Percentiles rank a stretch among this genome's conserved stretches.
Conservation (phyloP, 2,797 vertebrate genomes). For the Catostomus latipinnis region DNA sequence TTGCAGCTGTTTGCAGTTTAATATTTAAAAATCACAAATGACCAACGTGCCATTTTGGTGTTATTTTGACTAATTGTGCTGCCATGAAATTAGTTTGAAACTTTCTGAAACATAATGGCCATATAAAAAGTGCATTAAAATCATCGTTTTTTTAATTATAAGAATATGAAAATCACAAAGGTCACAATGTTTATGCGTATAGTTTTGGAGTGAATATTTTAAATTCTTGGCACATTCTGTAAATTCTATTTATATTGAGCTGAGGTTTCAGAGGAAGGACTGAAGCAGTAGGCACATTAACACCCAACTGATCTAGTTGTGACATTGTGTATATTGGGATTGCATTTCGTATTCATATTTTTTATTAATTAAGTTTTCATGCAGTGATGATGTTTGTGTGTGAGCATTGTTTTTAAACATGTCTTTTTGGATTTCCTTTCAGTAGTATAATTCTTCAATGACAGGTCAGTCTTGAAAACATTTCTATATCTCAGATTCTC, state of each 20-base stretch:
- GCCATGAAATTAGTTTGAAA: too few relatives aligned
- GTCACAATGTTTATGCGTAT: neutral
- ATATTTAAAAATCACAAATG: too few relatives aligned
- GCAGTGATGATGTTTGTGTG: neutral
- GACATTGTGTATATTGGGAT: neutral
- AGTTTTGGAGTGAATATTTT: neutral
- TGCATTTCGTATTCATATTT: neutral
- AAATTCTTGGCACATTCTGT: neutral
- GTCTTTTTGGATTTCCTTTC: neutral
- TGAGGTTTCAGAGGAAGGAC: neutral
- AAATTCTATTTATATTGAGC: neutral
- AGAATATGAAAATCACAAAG: too few relatives aligned
- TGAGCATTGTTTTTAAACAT: neutral
- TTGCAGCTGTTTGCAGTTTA: too few relatives aligned
- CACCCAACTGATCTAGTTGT: neutral
- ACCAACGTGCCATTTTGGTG: too few relatives aligned
- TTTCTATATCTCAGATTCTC: neutral
- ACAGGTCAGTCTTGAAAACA: conserved; percentile 9
- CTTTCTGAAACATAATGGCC: too few relatives aligned
- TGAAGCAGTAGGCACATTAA: conserved; percentile 5
- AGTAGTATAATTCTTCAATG: conserved; percentile 1
- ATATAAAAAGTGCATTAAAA: too few relatives aligned
- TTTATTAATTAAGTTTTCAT: neutral
- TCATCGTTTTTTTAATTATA: too few relatives aligned
- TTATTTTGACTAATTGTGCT: too few relatives aligned